Base-by-base conservation (phyloP, 2,888 invertebrate species). In the Stenchaetothrips biformis region DNA sequence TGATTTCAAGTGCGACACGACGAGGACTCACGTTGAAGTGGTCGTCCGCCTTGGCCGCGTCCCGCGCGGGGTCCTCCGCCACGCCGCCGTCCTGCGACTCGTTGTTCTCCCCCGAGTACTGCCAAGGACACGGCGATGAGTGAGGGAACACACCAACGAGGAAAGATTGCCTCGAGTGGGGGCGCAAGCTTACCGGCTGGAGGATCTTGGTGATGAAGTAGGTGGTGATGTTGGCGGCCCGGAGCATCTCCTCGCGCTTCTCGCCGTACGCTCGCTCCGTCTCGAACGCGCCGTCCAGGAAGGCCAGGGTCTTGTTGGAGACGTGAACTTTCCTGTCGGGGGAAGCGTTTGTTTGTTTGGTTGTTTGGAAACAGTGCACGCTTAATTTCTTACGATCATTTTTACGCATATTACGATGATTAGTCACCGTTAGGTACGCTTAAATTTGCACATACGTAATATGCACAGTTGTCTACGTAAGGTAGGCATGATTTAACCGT, bases 181-280 rank as follows among this genome's bases (percentile, higher is more conserved):
- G 67, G 21, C 21, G 67, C 25, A 13, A 49, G 81, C 83, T 84
- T 81, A 88, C 88, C 85, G 95, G 95, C 87, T 94, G 95, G 79
- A 96, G 88, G 81, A 96, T 94, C 86, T 92, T 92, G 67, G 92
- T 93, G 84, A 98, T 97, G 88, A 97, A 96, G 88, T 92, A 97
- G 6, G 97, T 97, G 87, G 94, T 94, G 84, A 97, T 90, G 81
- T 96, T 95, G 7, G 96, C 95, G 86, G 94, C 93, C 79, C 95
- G 90, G 81, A 97, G 88, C 84, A 94, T 92, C 87, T 97, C 97
- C 86, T 98, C 97, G n/a, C 97, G 90, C 83, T 94, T 93, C 86
- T 96, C 96, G 0, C 97, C 97, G 86, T 91, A 92, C 0, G 94
- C 97, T 4, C 95, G 93, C 86, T 97, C 97, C 83, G 97, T 95